These are phyloP conservation scores for Drosophila asahinai DNA, from an alignment of 1,140 invertebrate species.

Conservation along the genomic window DNA sequence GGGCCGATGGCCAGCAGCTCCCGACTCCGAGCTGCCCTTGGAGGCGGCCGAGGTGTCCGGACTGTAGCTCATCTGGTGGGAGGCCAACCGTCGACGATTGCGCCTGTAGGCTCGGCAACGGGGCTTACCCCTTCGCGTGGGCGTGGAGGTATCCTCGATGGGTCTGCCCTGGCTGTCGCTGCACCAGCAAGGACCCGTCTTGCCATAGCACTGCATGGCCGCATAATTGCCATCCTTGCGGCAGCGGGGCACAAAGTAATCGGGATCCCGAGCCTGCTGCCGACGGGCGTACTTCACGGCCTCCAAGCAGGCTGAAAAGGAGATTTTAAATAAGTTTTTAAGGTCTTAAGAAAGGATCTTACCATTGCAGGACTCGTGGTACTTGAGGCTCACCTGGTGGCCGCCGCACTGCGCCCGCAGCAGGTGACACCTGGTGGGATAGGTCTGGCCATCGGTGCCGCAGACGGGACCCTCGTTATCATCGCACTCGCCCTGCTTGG, in stretches of 20 bases:
- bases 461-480: constrained; percentile 88
- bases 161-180: constrained; percentile 92
- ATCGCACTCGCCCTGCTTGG: constrained; percentile 82
- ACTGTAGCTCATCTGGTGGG: constrained; percentile 49
- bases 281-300: constrained; percentile 73
- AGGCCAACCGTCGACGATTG: constrained; percentile 84
- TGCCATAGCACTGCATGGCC: constrained; percentile 92
- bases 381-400: constrained; percentile 88
- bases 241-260: constrained; percentile 89
- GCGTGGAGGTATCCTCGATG: constrained; percentile 89
- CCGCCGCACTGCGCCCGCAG: constrained; percentile 90
- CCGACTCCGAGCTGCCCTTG: constrained; percentile 47
- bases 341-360: constrained; percentile 10
- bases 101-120: constrained; percentile 87
- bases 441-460: constrained; percentile 92
- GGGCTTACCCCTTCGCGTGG: constrained; percentile 88
- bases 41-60: constrained; percentile 30
- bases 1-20: constrained; percentile 55
- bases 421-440: constrained; percentile 91
- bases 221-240: constrained; percentile 92
- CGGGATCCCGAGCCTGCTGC: constrained; percentile 79
- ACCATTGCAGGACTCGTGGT: constrained; percentile 90
- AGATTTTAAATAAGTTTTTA: background rate
- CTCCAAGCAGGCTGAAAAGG: constrained; percentile 68
- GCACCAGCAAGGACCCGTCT: constrained; percentile 90